Conservation (phyloP, 2,797 vertebrate genomes). For the Champsocephalus gunnari region DNA sequence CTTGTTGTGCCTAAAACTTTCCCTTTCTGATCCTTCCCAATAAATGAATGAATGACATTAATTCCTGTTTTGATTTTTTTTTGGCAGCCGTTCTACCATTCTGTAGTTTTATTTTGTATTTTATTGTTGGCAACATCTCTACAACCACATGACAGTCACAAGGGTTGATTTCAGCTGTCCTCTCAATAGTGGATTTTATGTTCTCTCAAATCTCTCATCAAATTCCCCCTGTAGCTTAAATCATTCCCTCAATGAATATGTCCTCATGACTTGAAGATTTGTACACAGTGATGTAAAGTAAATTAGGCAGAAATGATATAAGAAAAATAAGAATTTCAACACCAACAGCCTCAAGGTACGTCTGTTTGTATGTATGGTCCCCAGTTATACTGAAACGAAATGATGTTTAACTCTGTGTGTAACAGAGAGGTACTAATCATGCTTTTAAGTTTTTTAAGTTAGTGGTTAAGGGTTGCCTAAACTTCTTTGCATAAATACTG, state of each 20-base stretch:
- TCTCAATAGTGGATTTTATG: slow-evolving; percentile 58
- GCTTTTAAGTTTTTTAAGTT: not conserved
- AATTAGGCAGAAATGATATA: slow-evolving; percentile 1
- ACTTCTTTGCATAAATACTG: slow-evolving; percentile 2
- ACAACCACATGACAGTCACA: slow-evolving; percentile 81
- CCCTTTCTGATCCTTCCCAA: not conserved
- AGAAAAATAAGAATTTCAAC: not conserved
- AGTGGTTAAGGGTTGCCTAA: not conserved
- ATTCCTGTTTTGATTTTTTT: slow-evolving; percentile 24
- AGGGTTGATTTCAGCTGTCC: slow-evolving; percentile 65
- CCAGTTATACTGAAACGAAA: not conserved
- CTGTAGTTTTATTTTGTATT: slow-evolving; percentile 32
- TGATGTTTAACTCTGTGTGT: not conserved
- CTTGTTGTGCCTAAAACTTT: not conserved
- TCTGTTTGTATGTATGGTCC: slow-evolving; percentile 8
- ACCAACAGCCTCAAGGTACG: slow-evolving; percentile 3
- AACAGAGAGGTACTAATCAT: not conserved
- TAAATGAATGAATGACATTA: slow-evolving; percentile 23
- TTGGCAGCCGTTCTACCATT: not conserved
- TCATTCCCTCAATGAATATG: slow-evolving; percentile 32
- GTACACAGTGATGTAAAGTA: slow-evolving; percentile 24
- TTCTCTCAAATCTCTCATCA: slow-evolving; percentile 47
- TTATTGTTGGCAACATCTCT: slow-evolving; percentile 42
- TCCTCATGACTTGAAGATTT: slow-evolving; percentile 22
- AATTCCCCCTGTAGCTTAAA: slow-evolving; percentile 56